Conservation (phyloP, 1,140 invertebrate species). For the Musca domestica region DNA sequence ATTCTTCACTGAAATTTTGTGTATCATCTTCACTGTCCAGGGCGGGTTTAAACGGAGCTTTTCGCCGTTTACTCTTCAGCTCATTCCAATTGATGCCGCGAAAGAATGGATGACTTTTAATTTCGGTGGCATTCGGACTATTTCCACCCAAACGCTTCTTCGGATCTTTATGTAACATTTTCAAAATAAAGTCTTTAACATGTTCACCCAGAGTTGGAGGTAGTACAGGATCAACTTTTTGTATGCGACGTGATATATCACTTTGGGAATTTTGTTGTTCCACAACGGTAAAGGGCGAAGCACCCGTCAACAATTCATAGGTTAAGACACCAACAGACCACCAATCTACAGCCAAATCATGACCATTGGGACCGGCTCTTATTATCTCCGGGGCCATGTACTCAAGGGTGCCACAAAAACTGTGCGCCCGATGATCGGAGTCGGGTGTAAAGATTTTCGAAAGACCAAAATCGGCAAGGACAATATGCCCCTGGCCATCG, state of each 20-base stretch:
- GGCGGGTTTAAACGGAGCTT: constrained; percentile 79
- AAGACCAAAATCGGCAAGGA: constrained; percentile 88
- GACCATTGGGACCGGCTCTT: constrained; percentile 74
- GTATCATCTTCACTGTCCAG: constrained; percentile 85
- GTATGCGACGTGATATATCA: constrained; percentile 89
- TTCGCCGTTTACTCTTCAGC: constrained; percentile 68
- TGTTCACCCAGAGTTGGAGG: constrained; percentile 66
- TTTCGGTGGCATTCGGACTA: constrained; percentile 73
- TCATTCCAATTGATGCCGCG: constrained; percentile 75
- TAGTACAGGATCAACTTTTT: constrained; percentile 82
- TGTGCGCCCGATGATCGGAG: constrained; percentile 73
- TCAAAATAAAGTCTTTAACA: constrained; percentile 65
- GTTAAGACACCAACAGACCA: constrained; percentile 96
- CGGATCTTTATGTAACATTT: constrained; percentile 86
- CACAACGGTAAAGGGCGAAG: constrained; percentile 95
- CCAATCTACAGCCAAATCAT: constrained; percentile 95
- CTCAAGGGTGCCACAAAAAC: constrained; percentile 97
- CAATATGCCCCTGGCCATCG: constrained; percentile 84
- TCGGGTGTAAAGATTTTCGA: constrained; percentile 72
- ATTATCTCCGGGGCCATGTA: constrained; percentile 95
- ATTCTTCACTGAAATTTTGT: constrained; percentile 95
- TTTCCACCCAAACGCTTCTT: constrained; percentile 77
- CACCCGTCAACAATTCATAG: constrained; percentile 94
- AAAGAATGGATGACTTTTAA: constrained; percentile 86
- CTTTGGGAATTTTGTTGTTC: constrained; percentile 88